phyloP scores from a whole-genome alignment of 2,113 vertebrate genomes.

The Microtus oregoni region DNA sequence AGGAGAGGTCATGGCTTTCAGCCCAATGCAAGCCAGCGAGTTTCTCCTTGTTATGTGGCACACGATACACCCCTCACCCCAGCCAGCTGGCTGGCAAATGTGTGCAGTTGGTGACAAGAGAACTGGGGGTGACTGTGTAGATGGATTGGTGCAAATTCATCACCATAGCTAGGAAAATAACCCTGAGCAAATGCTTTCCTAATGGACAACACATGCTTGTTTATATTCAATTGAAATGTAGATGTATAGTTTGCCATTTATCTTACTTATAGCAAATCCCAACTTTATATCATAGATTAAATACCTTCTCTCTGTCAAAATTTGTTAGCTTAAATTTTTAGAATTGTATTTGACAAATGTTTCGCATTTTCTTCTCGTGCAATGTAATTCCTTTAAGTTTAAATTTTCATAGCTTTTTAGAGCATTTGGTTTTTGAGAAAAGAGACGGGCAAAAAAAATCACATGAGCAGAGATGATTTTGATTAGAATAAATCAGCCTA shows the following conservation, averaged over 20 bases:
- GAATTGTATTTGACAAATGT: slow-evolving; percentile 36
- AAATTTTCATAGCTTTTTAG: slow-evolving; percentile 58
- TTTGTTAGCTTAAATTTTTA: slow-evolving; percentile 39
- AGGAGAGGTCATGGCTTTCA: slow-evolving; percentile 51
- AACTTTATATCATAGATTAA: slow-evolving; percentile 60
- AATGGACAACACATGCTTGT: slow-evolving; percentile 80
- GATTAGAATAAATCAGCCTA: slow-evolving; percentile 73
- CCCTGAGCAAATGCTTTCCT: slow-evolving; percentile 72
- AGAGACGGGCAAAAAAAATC: slow-evolving; percentile 67
- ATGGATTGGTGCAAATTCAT: slow-evolving; percentile 80
- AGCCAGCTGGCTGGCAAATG: slow-evolving; percentile 79
- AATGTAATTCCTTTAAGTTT: not conserved
- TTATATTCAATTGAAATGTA: slow-evolving; percentile 68
- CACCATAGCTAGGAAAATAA: slow-evolving; percentile 81
- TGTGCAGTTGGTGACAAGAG: slow-evolving; percentile 80
- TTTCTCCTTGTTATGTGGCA: slow-evolving; percentile 65
- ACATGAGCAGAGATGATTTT: slow-evolving; percentile 70
- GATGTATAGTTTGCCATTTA: slow-evolving; percentile 65
- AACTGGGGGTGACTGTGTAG: slow-evolving; percentile 74
- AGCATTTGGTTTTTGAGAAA: slow-evolving; percentile 70
- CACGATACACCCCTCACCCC: slow-evolving; percentile 9
- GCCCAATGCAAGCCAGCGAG: slow-evolving; percentile 27
- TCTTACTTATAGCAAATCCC: slow-evolving; percentile 63
- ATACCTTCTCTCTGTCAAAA: slow-evolving; percentile 32
- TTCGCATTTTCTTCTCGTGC: slow-evolving; percentile 44